A percentile compares a stretch with the other conserved stretches of the same genome.
Evolutionary conservation across 2,113 vertebrate genomes (phyloP).

Genomic region (Tenebrosternarchus preto): DNA sequence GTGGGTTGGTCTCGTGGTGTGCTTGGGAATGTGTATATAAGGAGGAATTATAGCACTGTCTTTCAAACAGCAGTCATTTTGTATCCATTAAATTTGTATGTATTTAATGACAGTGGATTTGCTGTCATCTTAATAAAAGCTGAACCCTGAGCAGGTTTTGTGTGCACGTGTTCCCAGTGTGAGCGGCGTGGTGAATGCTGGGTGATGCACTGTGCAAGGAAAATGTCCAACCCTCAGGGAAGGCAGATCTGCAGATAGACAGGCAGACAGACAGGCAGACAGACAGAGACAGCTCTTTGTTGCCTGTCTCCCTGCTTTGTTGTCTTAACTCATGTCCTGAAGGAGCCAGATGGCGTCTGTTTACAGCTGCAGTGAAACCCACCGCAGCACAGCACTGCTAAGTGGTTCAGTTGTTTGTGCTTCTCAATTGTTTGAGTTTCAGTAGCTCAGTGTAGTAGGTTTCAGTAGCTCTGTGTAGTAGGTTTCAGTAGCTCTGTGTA

Average conservation of each 20-base stretch:
- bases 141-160: conserved; percentile 35
- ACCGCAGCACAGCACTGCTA: conserved; percentile 20
- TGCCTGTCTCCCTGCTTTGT: conserved; percentile 13
- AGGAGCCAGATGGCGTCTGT: conserved; percentile 39
- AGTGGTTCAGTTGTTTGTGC: conserved; percentile 30
- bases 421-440: conserved; percentile 24
- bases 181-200: conserved; percentile 19
- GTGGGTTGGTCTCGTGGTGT: too few species aligned
- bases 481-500: conserved; percentile 17
- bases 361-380: conserved; percentile 23
- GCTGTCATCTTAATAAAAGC: conserved; percentile 37
- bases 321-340: conserved; percentile 14
- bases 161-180: conserved; percentile 73
- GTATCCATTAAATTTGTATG: too few species aligned
- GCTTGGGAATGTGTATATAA: too few species aligned
- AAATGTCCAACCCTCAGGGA: neutral
- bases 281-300: conserved; percentile 20
- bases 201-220: neutral
- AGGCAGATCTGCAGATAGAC: conserved; percentile 7
- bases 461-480: conserved; percentile 22
- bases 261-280: neutral
- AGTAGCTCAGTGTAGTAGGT: conserved; percentile 16
- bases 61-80: too few species aligned
- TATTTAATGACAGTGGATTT: conserved; percentile 33
- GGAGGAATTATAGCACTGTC: too few species aligned